Conservation (phyloP, 1,140 invertebrate genomes). For the Hylaeus volcanicus region DNA sequence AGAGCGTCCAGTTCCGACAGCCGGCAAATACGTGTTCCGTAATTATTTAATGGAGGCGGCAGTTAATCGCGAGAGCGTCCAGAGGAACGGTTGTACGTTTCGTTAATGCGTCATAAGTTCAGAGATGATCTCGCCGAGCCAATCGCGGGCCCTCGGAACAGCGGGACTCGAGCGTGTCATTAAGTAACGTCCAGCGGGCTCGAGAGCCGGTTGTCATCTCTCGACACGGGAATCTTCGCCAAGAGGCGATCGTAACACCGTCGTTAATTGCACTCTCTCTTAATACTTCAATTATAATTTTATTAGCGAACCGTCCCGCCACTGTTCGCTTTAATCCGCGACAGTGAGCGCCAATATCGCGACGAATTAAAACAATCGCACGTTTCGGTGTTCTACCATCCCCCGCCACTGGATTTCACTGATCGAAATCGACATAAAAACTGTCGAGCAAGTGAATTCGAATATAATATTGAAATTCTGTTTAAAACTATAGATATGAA, state of each 20-base stretch:
- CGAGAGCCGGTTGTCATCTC: slow-evolving; percentile 52
- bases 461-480: too few species aligned
- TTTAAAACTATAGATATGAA: too few species aligned
- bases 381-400: neutral
- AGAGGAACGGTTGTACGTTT: slow-evolving; percentile 10
- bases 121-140: slow-evolving; percentile 15
- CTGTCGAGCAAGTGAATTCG: too few species aligned
- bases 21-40: slow-evolving; percentile 14
- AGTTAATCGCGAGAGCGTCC: neutral
- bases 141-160: slow-evolving; percentile 1
- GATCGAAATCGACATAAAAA: too few species aligned
- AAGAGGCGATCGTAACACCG: neutral
- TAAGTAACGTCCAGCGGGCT: slow-evolving; percentile 38
- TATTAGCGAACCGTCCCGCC: slow-evolving; percentile 20
- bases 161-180: slow-evolving; percentile 40
- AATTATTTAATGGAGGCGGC: slow-evolving; percentile 37
- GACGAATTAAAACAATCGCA: slow-evolving; percentile 26
- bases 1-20: neutral
- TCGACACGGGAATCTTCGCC: neutral
- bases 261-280: slow-evolving; percentile 31
- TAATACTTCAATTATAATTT: slow-evolving; percentile 58
- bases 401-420: neutral
- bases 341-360: neutral
- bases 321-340: slow-evolving; percentile 25
- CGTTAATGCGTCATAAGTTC: slow-evolving; percentile 29